Conservation (phyloP, 1,140 invertebrate species). For the Aphelinus atriplicis region DNA sequence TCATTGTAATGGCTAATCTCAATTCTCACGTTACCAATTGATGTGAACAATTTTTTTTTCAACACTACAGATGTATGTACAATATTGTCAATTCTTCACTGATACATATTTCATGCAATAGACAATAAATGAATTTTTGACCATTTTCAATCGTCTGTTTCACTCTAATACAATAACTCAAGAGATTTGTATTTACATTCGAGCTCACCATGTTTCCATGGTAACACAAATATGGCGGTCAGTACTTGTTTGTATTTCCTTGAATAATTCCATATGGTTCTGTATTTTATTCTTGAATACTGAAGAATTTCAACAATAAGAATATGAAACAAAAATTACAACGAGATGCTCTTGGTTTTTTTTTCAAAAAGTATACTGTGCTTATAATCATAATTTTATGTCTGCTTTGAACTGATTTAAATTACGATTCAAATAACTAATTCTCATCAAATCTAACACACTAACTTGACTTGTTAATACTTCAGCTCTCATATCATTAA, state of each 20-base stretch:
- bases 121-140: no score
- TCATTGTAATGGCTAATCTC: slow-evolving; percentile 20
- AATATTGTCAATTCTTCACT: neutral
- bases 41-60: neutral
- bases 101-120: no score
- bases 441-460: slow-evolving; percentile 36
- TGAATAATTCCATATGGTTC: neutral
- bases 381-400: no score
- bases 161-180: no score
- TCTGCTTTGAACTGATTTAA: slow-evolving; percentile 33
- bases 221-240: slow-evolving; percentile 22
- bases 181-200: neutral
- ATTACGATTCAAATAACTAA: slow-evolving; percentile 35
- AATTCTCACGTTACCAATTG: neutral
- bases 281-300: no score
- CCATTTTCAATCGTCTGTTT: no score
- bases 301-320: no score
- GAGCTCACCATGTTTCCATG: slow-evolving; percentile 16
- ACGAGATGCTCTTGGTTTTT: no score
- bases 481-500: slow-evolving; percentile 31
- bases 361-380: no score
- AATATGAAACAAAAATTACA: no score
- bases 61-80: slow-evolving; percentile 2
- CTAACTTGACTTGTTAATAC: slow-evolving; percentile 29
- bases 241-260: neutral